Conservation (phyloP, 2,113 vertebrate species). For the Sinosuthora webbiana region DNA sequence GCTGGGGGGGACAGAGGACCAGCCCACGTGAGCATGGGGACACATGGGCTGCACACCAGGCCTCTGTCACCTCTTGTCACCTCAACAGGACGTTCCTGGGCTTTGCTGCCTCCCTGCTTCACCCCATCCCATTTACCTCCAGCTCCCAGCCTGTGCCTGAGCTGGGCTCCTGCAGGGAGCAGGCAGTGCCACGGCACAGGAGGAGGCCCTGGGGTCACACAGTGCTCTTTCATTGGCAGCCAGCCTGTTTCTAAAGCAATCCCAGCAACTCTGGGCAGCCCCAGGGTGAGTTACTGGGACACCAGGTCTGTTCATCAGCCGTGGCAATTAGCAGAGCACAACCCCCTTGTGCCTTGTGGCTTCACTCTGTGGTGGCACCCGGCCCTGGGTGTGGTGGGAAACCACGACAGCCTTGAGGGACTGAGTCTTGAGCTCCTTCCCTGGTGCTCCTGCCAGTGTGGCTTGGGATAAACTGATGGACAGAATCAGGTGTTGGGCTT, state of each 20-base stretch:
- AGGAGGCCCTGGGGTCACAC: not conserved
- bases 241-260: not conserved
- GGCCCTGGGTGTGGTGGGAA: not conserved
- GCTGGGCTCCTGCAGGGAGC: not conserved
- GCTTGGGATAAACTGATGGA: not conserved
- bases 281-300: slow-evolving; percentile 34
- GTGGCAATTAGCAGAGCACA: slow-evolving; percentile 30
- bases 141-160: not conserved
- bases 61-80: too few relatives aligned
- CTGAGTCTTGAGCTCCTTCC: not conserved
- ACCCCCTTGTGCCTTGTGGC: not conserved
- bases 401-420: accelerated
- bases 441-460: accelerated
- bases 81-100: not conserved
- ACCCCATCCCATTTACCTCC: not conserved
- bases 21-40: not conserved
- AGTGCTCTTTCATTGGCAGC: not conserved
- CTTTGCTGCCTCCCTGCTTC: not conserved
- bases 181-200: not conserved
- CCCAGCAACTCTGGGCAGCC: slow-evolving; percentile 34
- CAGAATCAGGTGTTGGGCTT: not conserved
- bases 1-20: not conserved
- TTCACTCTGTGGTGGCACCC: not conserved
- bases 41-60: accelerated
- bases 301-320: not conserved